Evolutionary conservation across 2,113 vertebrate genomes (phyloP).

Genomic region (Pungitius pungitius): DNA sequence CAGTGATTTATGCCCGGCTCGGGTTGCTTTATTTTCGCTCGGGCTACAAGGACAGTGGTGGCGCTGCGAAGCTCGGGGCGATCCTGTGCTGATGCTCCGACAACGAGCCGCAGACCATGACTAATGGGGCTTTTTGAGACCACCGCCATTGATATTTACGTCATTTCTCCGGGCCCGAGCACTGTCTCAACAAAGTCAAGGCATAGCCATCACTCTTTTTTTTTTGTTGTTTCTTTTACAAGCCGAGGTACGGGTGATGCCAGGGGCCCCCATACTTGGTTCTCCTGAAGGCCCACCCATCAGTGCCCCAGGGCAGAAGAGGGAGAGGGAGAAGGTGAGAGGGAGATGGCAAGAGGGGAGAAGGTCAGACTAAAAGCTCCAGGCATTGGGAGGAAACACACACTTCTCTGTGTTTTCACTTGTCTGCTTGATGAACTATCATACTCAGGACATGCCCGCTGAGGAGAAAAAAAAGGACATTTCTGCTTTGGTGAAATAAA

Average conservation of each 20-base stretch:
- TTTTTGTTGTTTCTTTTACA: conserved; percentile 47
- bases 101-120: conserved; percentile 69
- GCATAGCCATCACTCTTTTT: conserved; percentile 53
- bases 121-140: conserved; percentile 78
- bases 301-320: conserved; percentile 56
- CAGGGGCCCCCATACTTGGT: conserved; percentile 39
- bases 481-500: conserved; percentile 24
- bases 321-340: conserved; percentile 59
- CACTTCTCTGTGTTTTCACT: conserved; percentile 73
- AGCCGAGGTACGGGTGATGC: conserved; percentile 47
- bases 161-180: conserved; percentile 67
- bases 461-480: conserved; percentile 20
- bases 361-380: conserved; percentile 70
- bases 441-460: conserved; percentile 32
- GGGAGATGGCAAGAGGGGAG: conserved; percentile 57
- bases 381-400: conserved; percentile 66
- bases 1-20: conserved; percentile 83
- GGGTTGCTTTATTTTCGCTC: conserved; percentile 79
- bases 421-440: conserved; percentile 74
- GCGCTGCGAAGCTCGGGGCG: conserved; percentile 58
- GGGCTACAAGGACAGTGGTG: conserved; percentile 74
- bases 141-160: conserved; percentile 77
- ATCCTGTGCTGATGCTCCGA: conserved; percentile 64
- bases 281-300: conserved; percentile 56
- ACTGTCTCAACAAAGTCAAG: conserved; percentile 71